Conservation (phyloP, 2,797 vertebrate genomes). For the Cryptoblepharus egeriae region DNA sequence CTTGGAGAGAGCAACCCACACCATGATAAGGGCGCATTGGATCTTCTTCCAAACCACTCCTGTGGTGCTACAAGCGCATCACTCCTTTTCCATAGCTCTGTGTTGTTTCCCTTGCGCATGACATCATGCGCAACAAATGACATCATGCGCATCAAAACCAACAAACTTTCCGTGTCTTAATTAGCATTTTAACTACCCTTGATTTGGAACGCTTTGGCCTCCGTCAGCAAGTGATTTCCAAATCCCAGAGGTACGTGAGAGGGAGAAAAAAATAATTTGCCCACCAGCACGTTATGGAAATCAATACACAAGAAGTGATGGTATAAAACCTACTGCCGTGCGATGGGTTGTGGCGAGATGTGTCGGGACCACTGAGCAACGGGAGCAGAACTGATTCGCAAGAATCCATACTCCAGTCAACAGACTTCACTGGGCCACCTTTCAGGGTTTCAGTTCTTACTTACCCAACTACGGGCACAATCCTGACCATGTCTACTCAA, state of each 20-base stretch:
- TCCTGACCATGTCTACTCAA: no score
- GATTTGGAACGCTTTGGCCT: not conserved
- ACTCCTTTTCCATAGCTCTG: not conserved
- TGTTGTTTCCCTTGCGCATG: not conserved
- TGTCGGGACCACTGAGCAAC: no score
- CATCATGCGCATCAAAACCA: no score
- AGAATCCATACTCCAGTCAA: not conserved
- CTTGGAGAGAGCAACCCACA: not conserved
- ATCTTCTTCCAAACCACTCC: not conserved
- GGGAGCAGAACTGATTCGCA: not conserved
- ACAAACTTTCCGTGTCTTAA: no score
- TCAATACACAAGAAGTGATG: not conserved
- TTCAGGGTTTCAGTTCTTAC: no score
- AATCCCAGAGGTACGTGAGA: not conserved
- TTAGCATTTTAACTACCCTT: not conserved
- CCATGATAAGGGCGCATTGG: not conserved
- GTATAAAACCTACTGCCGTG: not conserved
- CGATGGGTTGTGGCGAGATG: no score
- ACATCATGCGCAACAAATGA: no score
- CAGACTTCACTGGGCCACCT: not conserved
- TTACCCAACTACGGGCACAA: no score
- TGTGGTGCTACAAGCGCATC: no score
- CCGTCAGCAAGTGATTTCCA: not conserved
- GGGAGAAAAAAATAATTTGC: not conserved
- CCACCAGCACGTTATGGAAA: not conserved